Base-by-base conservation (phyloP, 2,888 invertebrate species). In the Ormyrus rosae region DNA sequence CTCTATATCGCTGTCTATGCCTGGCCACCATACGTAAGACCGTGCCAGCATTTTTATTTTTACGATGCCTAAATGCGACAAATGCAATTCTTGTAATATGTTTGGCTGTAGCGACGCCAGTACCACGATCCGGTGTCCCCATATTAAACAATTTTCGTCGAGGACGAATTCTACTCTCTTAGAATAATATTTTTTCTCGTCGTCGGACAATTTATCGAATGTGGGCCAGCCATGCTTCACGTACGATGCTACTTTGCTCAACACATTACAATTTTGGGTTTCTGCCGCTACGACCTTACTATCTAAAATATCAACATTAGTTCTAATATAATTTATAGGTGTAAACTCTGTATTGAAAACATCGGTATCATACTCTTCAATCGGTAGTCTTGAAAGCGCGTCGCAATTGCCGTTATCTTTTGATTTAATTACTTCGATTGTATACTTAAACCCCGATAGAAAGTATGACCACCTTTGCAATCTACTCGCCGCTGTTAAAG, bases 1-100 rank as follows among this genome's bases (percentile, higher is more conserved):
- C 8, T 68, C 55, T 11, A 68, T 55, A 45, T 68, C 55, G 7
- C 7, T 4, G 34, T 71, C 46, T 7, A 60, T 60, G 3, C 48
- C 60, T 13, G 70, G 70, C 70, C 60, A 71, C 46, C 60, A 71
- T 0, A 60, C 60, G 19, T 48, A 60, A 0, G 70, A 71, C 2
- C 70, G 6, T 0, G 70, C 70, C 5, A 71, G 9, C 48, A 60
- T 60, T 60, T 60, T 60, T 11, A 63, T 63, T 63, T 63, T 63
- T 11, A 63, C 63, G 0, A 63, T 63, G 4, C 63, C 63, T 11
- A 63, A 46, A 46, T 63, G 63, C 6, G 63, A 63, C 0, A 45
- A 5, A 13, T 63, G 63, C 5, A 63, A 11, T 46, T 63, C 63
- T 5, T 63, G 1, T 10, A 63, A n/a, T 3, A 63, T 11, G 9